Percentiles rank a stretch among this genome's conserved stretches.
Conservation (phyloP, 53 echinoderm and acorn worm species). For the Patiria pectinifera region DNA sequence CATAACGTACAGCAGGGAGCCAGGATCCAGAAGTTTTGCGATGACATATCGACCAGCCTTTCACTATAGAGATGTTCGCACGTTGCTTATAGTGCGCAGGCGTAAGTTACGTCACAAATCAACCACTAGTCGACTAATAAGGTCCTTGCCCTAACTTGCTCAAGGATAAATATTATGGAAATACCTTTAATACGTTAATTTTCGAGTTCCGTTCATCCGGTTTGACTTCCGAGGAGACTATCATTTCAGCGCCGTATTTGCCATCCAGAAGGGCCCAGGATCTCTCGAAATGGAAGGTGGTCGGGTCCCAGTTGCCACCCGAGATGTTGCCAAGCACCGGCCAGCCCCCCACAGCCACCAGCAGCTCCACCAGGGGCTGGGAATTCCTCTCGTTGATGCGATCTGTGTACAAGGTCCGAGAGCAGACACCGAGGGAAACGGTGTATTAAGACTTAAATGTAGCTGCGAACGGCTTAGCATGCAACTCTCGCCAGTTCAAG, state of each 20-base stretch:
- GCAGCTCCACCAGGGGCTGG: slow-evolving; percentile 73
- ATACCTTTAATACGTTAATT: slow-evolving; percentile 74
- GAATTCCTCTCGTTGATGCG: slow-evolving; percentile 70
- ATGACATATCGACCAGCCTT: too few species aligned
- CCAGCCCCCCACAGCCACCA: slow-evolving; percentile 82
- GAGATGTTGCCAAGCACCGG: slow-evolving; percentile 73
- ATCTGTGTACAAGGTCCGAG: slow-evolving; percentile 31
- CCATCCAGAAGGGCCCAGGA: slow-evolving; percentile 69
- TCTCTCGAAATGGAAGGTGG: slow-evolving; percentile 67
- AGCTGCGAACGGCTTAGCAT: too few species aligned
- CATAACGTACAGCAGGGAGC: too few species aligned
- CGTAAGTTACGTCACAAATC: too few species aligned
- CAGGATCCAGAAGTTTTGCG: too few species aligned
- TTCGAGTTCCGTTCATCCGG: slow-evolving; percentile 84
- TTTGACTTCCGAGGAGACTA: slow-evolving; percentile 70
- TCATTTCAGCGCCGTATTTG: slow-evolving; percentile 55
- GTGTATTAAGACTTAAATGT: too few species aligned
- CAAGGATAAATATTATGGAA: not conserved
- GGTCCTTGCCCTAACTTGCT: too few species aligned
- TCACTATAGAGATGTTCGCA: too few species aligned
- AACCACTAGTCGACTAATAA: too few species aligned
- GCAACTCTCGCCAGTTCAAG: too few species aligned
- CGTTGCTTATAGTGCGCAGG: too few species aligned
- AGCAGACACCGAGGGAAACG: too few species aligned
- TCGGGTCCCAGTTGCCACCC: slow-evolving; percentile 76